These are phyloP conservation scores for Maniola jurtina DNA, from an alignment of 1,140 invertebrate genomes.

Conservation along the genomic window DNA sequence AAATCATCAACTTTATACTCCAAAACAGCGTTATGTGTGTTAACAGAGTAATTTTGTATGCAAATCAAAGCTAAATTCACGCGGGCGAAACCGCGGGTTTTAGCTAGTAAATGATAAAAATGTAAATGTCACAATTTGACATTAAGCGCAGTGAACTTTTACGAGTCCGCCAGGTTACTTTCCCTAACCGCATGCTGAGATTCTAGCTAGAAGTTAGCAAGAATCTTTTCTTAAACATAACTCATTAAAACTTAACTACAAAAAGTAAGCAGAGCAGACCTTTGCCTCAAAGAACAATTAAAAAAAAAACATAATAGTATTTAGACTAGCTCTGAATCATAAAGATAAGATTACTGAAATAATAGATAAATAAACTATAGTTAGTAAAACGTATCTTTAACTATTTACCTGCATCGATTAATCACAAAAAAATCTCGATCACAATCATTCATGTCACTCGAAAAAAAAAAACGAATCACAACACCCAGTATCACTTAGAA, in stretches of 20 bases:
- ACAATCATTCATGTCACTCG: constrained; percentile 36
- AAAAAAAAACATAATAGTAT: too few relatives aligned
- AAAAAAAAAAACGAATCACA: constrained; percentile 41
- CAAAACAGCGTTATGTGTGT: too few relatives aligned
- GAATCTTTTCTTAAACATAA: background rate
- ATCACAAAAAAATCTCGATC: constrained; percentile 29
- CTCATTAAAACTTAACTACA: background rate
- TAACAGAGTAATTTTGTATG: too few relatives aligned
- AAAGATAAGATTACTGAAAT: constrained; percentile 2
- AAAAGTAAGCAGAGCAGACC: background rate
- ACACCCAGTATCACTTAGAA: constrained; percentile 38
- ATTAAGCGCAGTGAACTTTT: constrained; percentile 36
- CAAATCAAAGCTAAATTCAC: too few relatives aligned
- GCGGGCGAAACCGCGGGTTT: too few relatives aligned
- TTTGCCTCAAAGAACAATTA: background rate
- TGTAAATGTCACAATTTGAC: constrained; percentile 36
- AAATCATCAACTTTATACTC: too few relatives aligned
- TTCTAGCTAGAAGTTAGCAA: background rate
- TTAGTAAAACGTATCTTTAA: background rate
- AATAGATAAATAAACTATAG: background rate
- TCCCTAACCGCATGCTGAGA: constrained; percentile 29
- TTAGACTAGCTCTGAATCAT: background rate
- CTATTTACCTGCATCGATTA: constrained; percentile 62
- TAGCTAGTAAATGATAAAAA: constrained; percentile 14
- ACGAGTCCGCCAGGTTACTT: constrained; percentile 32